Evolutionary conservation across 2,888 invertebrate genomes (phyloP).

Genomic region (Pegoplata infirma): DNA sequence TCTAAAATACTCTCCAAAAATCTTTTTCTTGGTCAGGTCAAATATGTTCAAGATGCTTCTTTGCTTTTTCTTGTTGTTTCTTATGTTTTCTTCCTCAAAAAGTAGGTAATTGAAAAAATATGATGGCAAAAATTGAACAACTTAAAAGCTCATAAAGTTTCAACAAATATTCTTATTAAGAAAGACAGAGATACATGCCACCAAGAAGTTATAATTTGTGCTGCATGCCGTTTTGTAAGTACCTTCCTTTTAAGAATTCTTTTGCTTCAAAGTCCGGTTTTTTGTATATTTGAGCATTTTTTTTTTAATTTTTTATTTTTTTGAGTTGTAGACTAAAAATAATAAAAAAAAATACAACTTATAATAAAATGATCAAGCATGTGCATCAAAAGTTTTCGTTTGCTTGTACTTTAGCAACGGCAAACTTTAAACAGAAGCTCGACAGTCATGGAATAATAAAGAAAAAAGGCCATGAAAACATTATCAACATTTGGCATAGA

Average conservation of each 20-base stretch:
- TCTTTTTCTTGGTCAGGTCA: too few species aligned
- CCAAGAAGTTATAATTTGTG: conserved; percentile 36
- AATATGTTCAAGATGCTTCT: too few species aligned
- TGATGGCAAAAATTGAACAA: conserved; percentile 14
- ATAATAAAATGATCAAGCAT: conserved; percentile 45
- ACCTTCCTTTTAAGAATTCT: conserved; percentile 27
- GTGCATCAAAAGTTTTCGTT: conserved; percentile 9
- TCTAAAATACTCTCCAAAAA: too few species aligned
- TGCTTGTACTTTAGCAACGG: background rate
- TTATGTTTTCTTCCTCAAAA: background rate
- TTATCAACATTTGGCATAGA: conserved; percentile 7
- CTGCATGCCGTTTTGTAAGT: conserved; percentile 14
- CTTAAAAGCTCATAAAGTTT: conserved; percentile 39
- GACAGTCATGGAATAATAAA: conserved; percentile 27
- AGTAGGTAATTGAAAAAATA: conserved; percentile 9
- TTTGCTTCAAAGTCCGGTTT: conserved; percentile 38
- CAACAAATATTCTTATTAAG: background rate
- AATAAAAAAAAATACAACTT: conserved; percentile 10
- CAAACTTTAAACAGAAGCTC: conserved; percentile 39
- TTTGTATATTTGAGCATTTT: conserved; percentile 28
- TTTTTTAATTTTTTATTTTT: background rate
- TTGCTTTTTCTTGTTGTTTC: too few species aligned
- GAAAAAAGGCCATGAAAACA: background rate
- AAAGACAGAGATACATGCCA: too few species aligned
- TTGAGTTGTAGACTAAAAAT: conserved; percentile 4